Evolutionary conservation across 2,113 vertebrate species (phyloP).

Genomic region (Pachycephala philippinensis): DNA sequence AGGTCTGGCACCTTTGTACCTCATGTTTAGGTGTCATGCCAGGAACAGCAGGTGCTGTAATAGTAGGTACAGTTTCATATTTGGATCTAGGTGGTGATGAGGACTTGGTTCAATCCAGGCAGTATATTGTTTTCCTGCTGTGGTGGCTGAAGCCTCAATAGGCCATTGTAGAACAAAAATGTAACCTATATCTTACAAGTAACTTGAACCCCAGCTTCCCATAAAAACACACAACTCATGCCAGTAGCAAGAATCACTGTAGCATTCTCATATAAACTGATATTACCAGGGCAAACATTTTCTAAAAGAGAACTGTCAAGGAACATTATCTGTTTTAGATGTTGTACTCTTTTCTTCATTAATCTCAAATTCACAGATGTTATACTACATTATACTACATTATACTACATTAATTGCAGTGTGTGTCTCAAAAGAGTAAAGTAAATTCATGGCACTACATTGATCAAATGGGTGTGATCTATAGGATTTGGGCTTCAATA

Average conservation of each 20-base stretch:
- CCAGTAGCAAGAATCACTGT: neutral
- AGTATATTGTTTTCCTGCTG: neutral
- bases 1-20: neutral
- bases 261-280: neutral
- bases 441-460: neutral
- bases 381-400: neutral
- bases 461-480: neutral
- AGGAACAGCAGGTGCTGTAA: neutral
- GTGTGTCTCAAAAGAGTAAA: neutral
- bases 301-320: neutral
- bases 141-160: neutral
- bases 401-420: neutral
- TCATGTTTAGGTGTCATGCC: neutral
- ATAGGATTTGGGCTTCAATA: neutral
- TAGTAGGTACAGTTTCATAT: neutral
- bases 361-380: neutral
- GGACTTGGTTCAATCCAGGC: neutral
- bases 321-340: neutral
- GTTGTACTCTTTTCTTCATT: neutral
- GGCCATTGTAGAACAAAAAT: neutral
- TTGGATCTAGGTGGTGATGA: neutral
- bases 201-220: neutral
- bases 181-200: neutral
- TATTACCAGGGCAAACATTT: neutral
- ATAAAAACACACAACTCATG: neutral